Conservation (phyloP, 2,888 invertebrate species). For the Slavum lentiscoides region DNA sequence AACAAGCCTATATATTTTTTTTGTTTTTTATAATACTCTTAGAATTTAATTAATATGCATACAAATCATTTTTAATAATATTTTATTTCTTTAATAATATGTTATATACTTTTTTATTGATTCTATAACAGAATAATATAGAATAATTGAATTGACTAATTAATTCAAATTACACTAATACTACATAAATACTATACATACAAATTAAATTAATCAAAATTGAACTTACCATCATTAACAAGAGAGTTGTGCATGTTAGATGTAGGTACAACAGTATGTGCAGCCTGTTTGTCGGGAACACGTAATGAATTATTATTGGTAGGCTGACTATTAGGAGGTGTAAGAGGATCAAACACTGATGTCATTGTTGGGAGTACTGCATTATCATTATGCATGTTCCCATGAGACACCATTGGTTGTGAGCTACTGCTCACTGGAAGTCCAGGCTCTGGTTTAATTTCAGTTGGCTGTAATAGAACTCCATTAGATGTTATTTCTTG, state of each 20-base stretch:
- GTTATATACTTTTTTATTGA: neutral
- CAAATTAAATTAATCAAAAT: neutral
- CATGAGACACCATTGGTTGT: constrained; percentile 8
- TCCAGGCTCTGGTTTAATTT: constrained; percentile 46
- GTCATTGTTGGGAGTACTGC: constrained; percentile 26
- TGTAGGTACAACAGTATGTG: constrained; percentile 35
- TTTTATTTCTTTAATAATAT: neutral
- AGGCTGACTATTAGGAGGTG: constrained; percentile 48
- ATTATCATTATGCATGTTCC: constrained; percentile 38
- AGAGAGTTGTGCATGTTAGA: constrained; percentile 25
- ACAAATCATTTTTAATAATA: neutral
- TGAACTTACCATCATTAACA: constrained; percentile 38
- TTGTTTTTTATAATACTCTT: too few species aligned
- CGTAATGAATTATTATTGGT: constrained; percentile 51
- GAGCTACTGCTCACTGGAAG: constrained; percentile 38
- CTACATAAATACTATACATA: neutral
- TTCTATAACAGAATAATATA: neutral
- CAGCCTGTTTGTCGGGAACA: constrained; percentile 47
- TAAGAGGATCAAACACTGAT: constrained; percentile 50
- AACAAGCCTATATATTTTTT: too few species aligned
- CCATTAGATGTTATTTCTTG: constrained; percentile 49
- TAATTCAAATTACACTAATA: too few species aligned
- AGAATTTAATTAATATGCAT: too few species aligned
- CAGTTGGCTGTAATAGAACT: constrained; percentile 23
- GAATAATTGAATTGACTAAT: constrained; percentile 3